These are phyloP conservation scores for Myotis vivesi DNA, from an alignment of 2,797 vertebrate species.

Conservation along the genomic window DNA sequence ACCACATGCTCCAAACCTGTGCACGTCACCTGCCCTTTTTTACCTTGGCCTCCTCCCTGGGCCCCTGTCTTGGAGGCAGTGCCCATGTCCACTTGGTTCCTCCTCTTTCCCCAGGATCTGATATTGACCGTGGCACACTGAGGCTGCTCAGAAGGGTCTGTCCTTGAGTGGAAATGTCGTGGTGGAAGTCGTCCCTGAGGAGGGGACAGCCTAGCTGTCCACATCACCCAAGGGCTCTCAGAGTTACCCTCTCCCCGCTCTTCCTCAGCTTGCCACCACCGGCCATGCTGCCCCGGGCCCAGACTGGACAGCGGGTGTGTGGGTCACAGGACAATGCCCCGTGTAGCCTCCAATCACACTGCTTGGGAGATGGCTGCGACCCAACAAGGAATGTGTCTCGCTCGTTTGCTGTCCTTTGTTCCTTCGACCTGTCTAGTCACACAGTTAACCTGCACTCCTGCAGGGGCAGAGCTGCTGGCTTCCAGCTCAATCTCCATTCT, in stretches of 20 bases:
- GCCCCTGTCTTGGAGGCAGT: neutral
- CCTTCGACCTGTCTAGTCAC: neutral
- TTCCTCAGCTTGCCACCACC: neutral
- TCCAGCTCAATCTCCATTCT: neutral
- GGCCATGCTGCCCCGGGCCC: neutral
- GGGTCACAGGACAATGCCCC: no score
- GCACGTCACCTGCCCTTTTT: no score
- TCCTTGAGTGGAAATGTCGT: neutral
- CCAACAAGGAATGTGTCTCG: no score
- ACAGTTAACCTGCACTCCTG: neutral
- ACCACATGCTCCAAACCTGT: accelerated
- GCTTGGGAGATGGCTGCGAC: neutral
- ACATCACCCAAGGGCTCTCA: accelerated
- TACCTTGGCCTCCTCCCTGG: neutral
- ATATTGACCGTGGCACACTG: accelerated
- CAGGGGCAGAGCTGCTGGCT: neutral
- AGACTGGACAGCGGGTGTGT: accelerated
- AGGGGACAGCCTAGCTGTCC: neutral
- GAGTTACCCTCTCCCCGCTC: neutral
- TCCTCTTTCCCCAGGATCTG: neutral
- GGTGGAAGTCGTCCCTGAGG: neutral
- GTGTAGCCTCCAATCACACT: accelerated
- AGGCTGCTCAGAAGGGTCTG: neutral
- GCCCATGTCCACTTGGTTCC: no score
- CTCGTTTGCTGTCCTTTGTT: neutral